These are phyloP conservation scores for Tachina lurida DNA, from an alignment of 2,888 invertebrate species.

Conservation along the genomic window DNA sequence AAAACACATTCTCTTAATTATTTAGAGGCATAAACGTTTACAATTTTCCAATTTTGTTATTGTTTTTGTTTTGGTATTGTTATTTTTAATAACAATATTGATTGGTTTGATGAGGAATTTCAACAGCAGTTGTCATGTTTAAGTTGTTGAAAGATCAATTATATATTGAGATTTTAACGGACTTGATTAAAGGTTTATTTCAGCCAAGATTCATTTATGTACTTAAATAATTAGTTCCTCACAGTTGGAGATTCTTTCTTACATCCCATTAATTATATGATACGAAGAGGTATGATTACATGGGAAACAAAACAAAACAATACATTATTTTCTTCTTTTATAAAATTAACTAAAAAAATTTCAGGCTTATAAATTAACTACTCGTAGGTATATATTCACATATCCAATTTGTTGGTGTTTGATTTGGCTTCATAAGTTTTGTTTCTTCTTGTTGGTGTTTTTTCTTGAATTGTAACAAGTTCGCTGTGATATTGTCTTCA, in stretches of 20 bases:
- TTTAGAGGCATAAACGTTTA: no score
- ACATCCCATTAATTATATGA: constrained; percentile 33
- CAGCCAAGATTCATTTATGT: background rate
- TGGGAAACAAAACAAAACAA: constrained; percentile 18
- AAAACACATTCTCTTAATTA: no score
- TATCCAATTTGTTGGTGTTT: constrained; percentile 24
- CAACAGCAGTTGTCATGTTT: constrained; percentile 8
- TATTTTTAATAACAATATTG: constrained; percentile 5
- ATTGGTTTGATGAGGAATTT: background rate
- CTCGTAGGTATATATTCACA: constrained; percentile 13
- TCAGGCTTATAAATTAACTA: constrained; percentile 42
- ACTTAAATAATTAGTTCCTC: constrained; percentile 44
- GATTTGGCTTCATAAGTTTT: constrained; percentile 39
- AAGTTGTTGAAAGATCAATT: constrained; percentile 33
- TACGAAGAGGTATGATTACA: constrained; percentile 7
- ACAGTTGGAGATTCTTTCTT: constrained; percentile 34
- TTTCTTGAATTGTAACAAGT: constrained; percentile 56
- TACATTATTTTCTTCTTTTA: background rate
- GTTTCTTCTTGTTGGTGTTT: background rate
- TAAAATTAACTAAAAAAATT: background rate
- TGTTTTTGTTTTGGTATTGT: background rate
- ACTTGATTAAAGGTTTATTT: background rate
- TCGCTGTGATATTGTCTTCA: constrained; percentile 53
- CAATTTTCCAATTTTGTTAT: background rate
- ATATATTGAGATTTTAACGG: background rate